These are phyloP conservation scores for Illadopsis cleaveri DNA, from an alignment of 2,113 vertebrate genomes.

Conservation along the genomic window DNA sequence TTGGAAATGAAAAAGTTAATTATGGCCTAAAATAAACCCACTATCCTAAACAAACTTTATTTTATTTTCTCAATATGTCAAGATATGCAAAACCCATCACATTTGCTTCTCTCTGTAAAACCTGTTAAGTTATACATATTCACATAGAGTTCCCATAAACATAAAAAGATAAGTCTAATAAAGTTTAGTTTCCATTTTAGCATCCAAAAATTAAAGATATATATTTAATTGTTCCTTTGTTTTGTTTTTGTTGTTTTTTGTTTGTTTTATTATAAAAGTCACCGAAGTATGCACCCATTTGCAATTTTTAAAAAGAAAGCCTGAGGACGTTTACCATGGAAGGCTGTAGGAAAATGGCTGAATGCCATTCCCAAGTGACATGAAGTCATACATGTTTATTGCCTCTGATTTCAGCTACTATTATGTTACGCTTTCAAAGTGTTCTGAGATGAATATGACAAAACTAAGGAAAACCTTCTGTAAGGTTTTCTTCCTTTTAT, in stretches of 20 bases:
- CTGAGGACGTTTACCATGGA: not conserved
- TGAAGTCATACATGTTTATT: slow-evolving; percentile 46
- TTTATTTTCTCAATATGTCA: not conserved
- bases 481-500: slow-evolving; percentile 4
- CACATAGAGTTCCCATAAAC: not conserved
- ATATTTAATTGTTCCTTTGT: not conserved
- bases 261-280: not conserved
- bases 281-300: not conserved
- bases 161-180: not conserved
- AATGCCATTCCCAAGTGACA: slow-evolving; percentile 13
- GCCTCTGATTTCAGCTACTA: slow-evolving; percentile 39
- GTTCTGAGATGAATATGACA: slow-evolving; percentile 16
- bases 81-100: not conserved
- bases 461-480: slow-evolving; percentile 9
- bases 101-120: not conserved
- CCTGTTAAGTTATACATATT: not conserved
- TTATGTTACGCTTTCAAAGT: slow-evolving; percentile 7
- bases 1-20: not conserved
- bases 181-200: not conserved
- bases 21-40: not conserved
- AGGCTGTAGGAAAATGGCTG: slow-evolving; percentile 8
- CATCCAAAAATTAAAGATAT: not conserved
- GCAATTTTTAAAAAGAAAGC: not conserved
- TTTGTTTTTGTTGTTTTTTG: not conserved
- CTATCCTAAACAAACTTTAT: not conserved